These are phyloP conservation scores for Tupaia chinensis DNA, from an alignment of 2,113 vertebrate species.

Conservation along the genomic window DNA sequence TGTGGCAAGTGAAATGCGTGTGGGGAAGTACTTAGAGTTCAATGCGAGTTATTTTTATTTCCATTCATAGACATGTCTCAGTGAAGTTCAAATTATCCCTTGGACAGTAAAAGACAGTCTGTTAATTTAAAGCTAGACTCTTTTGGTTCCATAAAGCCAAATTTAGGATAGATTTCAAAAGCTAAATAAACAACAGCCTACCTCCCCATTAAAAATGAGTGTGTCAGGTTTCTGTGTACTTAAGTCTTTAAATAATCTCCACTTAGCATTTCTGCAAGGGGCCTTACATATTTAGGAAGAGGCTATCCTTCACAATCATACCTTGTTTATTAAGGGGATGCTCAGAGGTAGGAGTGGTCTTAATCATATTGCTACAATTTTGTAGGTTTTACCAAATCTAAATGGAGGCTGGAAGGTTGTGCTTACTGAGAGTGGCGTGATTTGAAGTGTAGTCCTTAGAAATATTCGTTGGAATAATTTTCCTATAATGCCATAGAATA, in stretches of 20 bases:
- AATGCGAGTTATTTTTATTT: conserved; percentile 81
- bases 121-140: conserved; percentile 87
- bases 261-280: conserved; percentile 79
- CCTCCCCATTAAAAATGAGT: conserved; percentile 85
- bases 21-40: conserved; percentile 78
- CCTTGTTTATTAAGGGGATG: conserved; percentile 37
- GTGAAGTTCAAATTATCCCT: conserved; percentile 86
- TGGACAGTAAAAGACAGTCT: conserved; percentile 85
- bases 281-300: conserved; percentile 80
- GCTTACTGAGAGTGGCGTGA: background rate
- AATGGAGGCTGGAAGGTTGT: background rate
- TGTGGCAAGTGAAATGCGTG: conserved; percentile 64
- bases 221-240: conserved; percentile 88
- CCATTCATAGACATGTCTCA: conserved; percentile 82
- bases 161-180: conserved; percentile 88
- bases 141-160: conserved; percentile 82
- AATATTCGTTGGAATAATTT: background rate
- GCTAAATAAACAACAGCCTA: conserved; percentile 89
- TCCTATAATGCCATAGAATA: background rate
- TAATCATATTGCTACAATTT: conserved; percentile 50
- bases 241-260: conserved; percentile 87
- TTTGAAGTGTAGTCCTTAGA: background rate
- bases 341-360: background rate
- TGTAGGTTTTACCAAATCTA: conserved; percentile 30
- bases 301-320: conserved; percentile 44